A percentile compares a stretch with the other conserved stretches of the same genome.
Evolutionary conservation across 2,888 invertebrate genomes (phyloP).

Genomic region (Drosophila eohydei): DNA sequence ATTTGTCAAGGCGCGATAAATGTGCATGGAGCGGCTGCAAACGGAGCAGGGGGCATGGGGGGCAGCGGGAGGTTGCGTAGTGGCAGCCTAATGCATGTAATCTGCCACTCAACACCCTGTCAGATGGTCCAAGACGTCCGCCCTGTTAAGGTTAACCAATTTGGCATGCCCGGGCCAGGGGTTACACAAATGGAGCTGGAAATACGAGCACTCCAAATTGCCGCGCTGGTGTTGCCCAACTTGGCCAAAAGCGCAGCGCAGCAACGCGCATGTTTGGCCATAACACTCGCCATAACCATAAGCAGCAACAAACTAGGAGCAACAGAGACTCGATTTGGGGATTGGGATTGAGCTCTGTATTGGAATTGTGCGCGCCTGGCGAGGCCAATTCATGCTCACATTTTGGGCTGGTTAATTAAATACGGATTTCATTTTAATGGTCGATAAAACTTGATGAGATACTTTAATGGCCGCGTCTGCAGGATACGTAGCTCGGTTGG

Average conservation of each 20-base stretch:
- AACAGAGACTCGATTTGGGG: neutral
- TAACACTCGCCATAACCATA: constrained; percentile 37
- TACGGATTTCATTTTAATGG: constrained; percentile 83
- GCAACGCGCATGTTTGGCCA: constrained; percentile 23
- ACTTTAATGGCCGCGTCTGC: constrained; percentile 65
- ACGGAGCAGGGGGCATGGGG: neutral
- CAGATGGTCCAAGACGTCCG: constrained; percentile 48
- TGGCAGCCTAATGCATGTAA: constrained; percentile 82
- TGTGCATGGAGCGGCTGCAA: constrained; percentile 45
- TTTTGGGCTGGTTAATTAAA: constrained; percentile 83
- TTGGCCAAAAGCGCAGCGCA: constrained; percentile 12
- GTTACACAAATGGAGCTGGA: constrained; percentile 23
- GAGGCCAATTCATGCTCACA: constrained; percentile 84
- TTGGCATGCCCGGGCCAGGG: constrained; percentile 48
- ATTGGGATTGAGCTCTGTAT: constrained; percentile 7
- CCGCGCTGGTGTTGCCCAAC: constrained; percentile 5
- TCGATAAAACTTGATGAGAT: constrained; percentile 84
- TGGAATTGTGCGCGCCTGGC: constrained; percentile 57
- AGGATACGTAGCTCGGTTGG: constrained; percentile 4
- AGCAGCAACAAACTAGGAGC: constrained; percentile 50
- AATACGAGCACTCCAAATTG: constrained; percentile 20
- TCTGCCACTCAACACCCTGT: constrained; percentile 81
- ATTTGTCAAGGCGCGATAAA: constrained; percentile 82
- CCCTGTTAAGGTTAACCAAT: constrained; percentile 68
- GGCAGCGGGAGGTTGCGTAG: constrained; percentile 17